These are phyloP conservation scores for Aspidiotus destructor DNA, from an alignment of 2,888 invertebrate genomes.

Conservation along the genomic window DNA sequence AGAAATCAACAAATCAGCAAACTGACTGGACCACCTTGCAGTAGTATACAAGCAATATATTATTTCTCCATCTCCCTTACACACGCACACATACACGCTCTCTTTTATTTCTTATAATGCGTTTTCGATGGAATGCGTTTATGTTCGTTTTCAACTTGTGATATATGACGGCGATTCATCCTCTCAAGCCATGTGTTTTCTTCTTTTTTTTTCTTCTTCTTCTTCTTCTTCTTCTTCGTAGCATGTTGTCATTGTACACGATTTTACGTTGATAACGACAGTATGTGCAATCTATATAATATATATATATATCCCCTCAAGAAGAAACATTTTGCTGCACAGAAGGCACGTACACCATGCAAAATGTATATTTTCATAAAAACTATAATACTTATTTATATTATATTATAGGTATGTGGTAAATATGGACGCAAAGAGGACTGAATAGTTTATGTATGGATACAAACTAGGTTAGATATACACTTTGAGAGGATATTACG, in stretches of 20 bases:
- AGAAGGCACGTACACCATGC: constrained; percentile 16
- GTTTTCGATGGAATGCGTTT: constrained; percentile 31
- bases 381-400: too few species aligned
- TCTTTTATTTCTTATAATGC: constrained; percentile 26
- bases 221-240: constrained; percentile 3
- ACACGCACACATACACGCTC: not conserved
- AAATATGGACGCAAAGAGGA: too few species aligned
- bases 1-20: constrained; percentile 32
- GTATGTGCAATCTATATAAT: not conserved
- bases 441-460: too few species aligned
- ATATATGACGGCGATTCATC: constrained; percentile 33
- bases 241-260: constrained; percentile 33
- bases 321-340: not conserved
- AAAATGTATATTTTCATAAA: too few species aligned
- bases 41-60: constrained; percentile 7
- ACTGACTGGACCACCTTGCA: constrained; percentile 30
- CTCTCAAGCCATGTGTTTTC: constrained; percentile 22
- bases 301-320: too few species aligned
- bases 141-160: constrained; percentile 30
- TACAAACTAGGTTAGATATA: too few species aligned
- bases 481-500: too few species aligned
- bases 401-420: too few species aligned
- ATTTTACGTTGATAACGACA: constrained; percentile 33
- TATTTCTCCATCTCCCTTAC: constrained; percentile 1
- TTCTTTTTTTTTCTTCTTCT: constrained; percentile 10